These are phyloP conservation scores for Astreopora myriophthalma DNA, from an alignment of 64 coral and sea anemone genomes.

Conservation along the genomic window DNA sequence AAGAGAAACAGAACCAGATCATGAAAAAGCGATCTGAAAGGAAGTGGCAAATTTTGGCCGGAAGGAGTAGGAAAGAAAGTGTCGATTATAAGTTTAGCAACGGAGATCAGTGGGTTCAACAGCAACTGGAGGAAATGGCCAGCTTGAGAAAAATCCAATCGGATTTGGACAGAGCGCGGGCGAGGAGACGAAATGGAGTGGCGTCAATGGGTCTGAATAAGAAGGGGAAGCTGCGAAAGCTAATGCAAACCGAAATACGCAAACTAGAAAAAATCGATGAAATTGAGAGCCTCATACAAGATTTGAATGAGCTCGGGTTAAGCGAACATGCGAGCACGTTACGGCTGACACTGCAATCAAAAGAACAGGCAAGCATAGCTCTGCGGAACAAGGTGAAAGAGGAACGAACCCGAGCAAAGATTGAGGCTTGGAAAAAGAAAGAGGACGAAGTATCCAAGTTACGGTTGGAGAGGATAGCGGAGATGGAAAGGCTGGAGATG, in stretches of 20 bases:
- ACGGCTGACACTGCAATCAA: constrained; percentile 47
- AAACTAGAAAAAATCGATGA: constrained; percentile 80
- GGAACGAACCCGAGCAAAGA: constrained; percentile 56
- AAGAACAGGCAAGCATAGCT: constrained; percentile 74
- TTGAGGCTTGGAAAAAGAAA: constrained; percentile 69
- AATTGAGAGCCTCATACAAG: constrained; percentile 77
- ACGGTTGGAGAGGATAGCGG: constrained; percentile 52
- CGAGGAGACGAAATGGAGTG: constrained; percentile 24
- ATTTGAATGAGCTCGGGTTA: constrained; percentile 63
- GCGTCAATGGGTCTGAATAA: not conserved
- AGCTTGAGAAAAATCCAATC: constrained; percentile 56
- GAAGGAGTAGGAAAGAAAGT: not conserved
- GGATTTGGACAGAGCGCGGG: constrained; percentile 64
- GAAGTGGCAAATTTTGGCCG: constrained; percentile 1
- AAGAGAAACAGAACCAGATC: constrained; percentile 45
- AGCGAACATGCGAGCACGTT: constrained; percentile 32
- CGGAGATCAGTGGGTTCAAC: not conserved
- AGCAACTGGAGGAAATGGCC: constrained; percentile 23
- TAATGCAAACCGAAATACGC: constrained; percentile 71
- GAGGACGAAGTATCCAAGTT: constrained; percentile 62
- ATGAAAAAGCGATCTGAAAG: constrained; percentile 25
- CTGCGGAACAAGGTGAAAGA: constrained; percentile 59
- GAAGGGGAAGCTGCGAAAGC: not conserved
- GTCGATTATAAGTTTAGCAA: not conserved
- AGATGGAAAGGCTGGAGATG: constrained; percentile 59